Percentiles rank a stretch among this genome's conserved stretches.
These are phyloP conservation scores for Phyllotis vaccarum DNA, from an alignment of 2,797 vertebrate genomes.

Conservation along the genomic window DNA sequence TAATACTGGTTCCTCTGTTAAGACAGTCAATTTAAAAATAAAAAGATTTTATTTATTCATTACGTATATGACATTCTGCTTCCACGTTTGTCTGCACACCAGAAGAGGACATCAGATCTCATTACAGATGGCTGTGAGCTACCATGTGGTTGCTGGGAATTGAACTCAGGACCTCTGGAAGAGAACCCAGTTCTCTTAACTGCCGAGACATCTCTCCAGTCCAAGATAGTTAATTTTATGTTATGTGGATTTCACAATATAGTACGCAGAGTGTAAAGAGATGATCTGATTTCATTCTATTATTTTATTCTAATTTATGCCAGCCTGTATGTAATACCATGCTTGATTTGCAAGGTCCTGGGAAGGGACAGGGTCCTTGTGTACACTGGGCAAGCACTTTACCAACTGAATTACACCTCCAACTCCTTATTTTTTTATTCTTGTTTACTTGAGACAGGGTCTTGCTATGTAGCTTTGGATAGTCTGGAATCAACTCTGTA, in stretches of 20 bases:
- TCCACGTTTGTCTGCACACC: too few species aligned
- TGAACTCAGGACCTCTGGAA: too few species aligned
- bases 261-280: accelerated
- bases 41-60: too few species aligned
- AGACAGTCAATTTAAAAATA: neutral
- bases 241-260: neutral
- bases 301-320: neutral
- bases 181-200: too few species aligned
- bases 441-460: neutral
- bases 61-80: too few species aligned
- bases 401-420: neutral
- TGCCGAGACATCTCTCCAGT: too few species aligned
- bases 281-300: neutral
- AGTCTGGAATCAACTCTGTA: neutral
- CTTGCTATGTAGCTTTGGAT: neutral
- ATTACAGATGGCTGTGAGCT: too few species aligned
- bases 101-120: too few species aligned
- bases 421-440: neutral
- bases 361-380: too few species aligned
- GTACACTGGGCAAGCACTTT: accelerated
- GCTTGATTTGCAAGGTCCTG: neutral
- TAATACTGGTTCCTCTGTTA: accelerated
- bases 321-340: neutral
- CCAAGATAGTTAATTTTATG: neutral
- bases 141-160: too few species aligned